Base-by-base conservation (phyloP, 1,140 invertebrate genomes). In the Physella acuta region DNA sequence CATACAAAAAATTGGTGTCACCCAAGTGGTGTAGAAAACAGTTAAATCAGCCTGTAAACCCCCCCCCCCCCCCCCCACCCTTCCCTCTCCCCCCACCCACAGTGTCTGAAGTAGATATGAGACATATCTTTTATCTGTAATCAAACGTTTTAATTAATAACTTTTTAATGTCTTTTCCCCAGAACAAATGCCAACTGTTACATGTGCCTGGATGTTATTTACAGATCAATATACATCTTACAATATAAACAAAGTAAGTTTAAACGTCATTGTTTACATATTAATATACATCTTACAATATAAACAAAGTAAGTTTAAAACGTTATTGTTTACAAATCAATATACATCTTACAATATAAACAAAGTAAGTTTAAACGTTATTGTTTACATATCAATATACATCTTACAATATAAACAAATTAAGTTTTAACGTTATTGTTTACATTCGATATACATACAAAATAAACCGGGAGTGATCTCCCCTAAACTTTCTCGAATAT, bases 191-290 rank as follows among this genome's bases (percentile, higher is more conserved):
- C 37, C 34, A 53, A 33, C 39, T 65, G 63, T 52, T 65, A 30
- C 36, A 65, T 52, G 4, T 65, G 63, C 28, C 16, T 53, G n/a
- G 63, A 65, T 31, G 63, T 65, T 5, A 51, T 65, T 28, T 65
- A 65, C 28, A 30, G 63, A 53, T 65, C 63, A 8, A 24, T 24
- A 4, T 52, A 52, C 49, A 65, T 65, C 31, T n/a, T 65, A 30
- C 63, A 65, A 33, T 51, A 39, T 28, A 37, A 39, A 68, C 30
- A 2, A 36, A 58, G 65, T 68, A 39, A 68, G 65, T 68, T 28
- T n/a, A n/a, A n/a, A n/a, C n/a, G 61, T 39, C 37, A 37, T 63
- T 4, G n/a, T 63, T 28, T 63, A 63, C 31, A 33, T 33, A 44
- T 63, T 37, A 8, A 17, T 17, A 3, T 44, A 39, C 61, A 63